Conservation (phyloP, 2,113 vertebrate genomes). For the Donacobius atricapilla region DNA sequence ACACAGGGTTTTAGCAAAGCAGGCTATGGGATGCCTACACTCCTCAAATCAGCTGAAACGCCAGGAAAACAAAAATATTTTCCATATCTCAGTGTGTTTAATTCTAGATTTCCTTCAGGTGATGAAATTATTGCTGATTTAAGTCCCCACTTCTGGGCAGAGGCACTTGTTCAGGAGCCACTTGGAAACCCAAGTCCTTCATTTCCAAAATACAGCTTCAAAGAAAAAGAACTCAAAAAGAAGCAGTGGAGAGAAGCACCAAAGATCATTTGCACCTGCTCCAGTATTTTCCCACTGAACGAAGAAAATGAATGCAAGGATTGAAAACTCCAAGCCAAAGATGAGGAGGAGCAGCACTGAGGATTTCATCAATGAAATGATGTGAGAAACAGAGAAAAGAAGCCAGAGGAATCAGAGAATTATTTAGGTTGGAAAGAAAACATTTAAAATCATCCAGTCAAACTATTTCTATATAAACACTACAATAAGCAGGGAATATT, state of each 20-base stretch:
- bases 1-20: background rate
- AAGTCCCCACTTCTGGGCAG: background rate
- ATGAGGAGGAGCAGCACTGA: background rate
- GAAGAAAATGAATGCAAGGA: background rate
- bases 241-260: background rate
- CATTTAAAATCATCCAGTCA: background rate
- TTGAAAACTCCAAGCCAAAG: background rate
- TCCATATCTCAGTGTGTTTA: background rate
- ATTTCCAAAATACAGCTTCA: background rate
- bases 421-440: background rate
- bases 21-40: background rate
- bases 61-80: background rate
- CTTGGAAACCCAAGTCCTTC: background rate
- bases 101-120: background rate
- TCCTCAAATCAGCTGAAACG: background rate
- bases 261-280: background rate
- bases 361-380: background rate
- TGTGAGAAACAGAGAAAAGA: background rate
- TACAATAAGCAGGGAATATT: background rate
- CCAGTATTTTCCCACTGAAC: background rate
- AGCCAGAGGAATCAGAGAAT: background rate
- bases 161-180: background rate
- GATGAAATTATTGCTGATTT: background rate
- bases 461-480: background rate
- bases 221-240: accelerated